Base-by-base conservation (phyloP, 2,797 vertebrate species). In the Girardinus metallicus region DNA sequence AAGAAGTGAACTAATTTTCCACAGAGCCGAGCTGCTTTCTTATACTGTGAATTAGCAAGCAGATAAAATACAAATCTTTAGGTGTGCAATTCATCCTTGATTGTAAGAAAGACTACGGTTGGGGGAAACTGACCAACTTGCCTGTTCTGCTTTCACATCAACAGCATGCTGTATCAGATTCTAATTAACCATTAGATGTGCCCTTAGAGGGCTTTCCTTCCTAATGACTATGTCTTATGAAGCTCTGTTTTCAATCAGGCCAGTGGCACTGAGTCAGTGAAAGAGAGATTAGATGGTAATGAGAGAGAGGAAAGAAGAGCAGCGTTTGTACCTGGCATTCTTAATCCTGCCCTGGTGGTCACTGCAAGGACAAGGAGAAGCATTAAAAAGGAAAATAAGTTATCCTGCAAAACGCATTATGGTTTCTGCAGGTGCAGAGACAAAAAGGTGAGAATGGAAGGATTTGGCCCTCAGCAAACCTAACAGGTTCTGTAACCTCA, bases 291-390 rank as follows among this genome's bases (percentile, higher is more conserved):
- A 81, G 21, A 39, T 73, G 36, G 60, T 16, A 15, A 4, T 0
- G 46, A 73, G 31, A 39, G 34, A 72, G 0, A 34, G 16, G 36
- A 9, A 49, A 39, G 34, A 23, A 26, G 36, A n/a, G 71, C 76
- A 47, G 15, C 4, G 44, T 72, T 36, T 77, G 34, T 97, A 99
- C 98, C 97, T 98, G 93, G 98, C 98, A 91, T 99, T 99, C 96
- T 99, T 99, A 84, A 99, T 98, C 91, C 98, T 96, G 88, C 98
- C 98, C 87, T 97, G 98, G 81, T 98, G 97, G 88, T 99, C 98
- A 87, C 95, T 95, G 85, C 90, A 92, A 90, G 85, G 77, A 89
- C 70, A 91, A 88, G 88, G 11, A 87, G 94, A 96, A 34, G 75
- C n/a, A 78, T 84, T 75, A 81, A 18, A 70, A 44, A 49, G 57